Base-by-base conservation (phyloP, 2,113 vertebrate genomes). In the Cathartes aura region DNA sequence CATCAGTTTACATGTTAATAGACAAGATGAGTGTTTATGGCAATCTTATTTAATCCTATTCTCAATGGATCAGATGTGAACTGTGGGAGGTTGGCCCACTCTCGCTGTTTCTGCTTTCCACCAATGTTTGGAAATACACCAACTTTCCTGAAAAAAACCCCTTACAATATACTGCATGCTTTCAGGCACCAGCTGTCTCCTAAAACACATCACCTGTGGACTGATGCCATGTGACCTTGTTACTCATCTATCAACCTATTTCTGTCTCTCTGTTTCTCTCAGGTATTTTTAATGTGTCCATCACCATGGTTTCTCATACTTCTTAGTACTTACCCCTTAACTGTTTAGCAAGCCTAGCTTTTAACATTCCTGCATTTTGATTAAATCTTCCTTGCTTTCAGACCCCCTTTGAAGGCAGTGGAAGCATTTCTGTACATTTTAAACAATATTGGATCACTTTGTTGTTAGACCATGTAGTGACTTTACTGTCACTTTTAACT, bases 1-100 rank as follows among this genome's bases (percentile, higher is more conserved):
- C 84, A 76, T 80, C 89, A 91, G 89, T 93, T 96, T 89, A 81
- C 62, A 78, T 48, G 42, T 73, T 73, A 89, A 87, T 82, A 85
- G 92, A 79, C 58, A 90, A 89, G 63, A 75, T 85, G 47, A 89
- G 22, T 89, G 80, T 91, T 95, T 82, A 85, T 38, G 45, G 58
- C 53, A 84, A 89, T 71, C 66, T 23, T 80, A 89, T 86, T 93
- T 83, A 95, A 89, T 89, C 43, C 81, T 85, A 11, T 42, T 87
- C 70, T 72, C 56, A 67, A 6, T 32, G 83, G 87, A 90, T 97
- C 74, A 96, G 81, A 90, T 94, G 78, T 87, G 84, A 95, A 91
- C 71, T 91, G 87, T 95, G 36, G 89, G 87, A 97, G 82, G 66
- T 11, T 97, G 86, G 91, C 89, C 94, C 73, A 91, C 45, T 94